These are phyloP conservation scores for Pseudochaenichthys georgianus DNA, from an alignment of 2,797 vertebrate genomes.

Conservation along the genomic window DNA sequence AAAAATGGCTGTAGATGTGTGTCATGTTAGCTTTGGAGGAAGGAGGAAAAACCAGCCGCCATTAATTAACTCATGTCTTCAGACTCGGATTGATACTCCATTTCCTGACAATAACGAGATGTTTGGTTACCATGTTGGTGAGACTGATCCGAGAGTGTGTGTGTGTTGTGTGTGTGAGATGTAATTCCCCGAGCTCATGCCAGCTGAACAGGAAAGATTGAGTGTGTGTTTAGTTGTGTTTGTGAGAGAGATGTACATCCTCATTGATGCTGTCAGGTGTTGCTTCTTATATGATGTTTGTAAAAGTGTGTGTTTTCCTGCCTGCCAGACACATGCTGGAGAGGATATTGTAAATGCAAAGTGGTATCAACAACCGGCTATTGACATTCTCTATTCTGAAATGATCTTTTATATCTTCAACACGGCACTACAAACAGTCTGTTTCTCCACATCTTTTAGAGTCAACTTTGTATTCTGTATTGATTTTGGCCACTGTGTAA, in stretches of 20 bases:
- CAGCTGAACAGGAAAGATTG: constrained; percentile 24
- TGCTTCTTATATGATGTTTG: constrained; percentile 32
- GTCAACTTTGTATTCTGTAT: constrained; percentile 56
- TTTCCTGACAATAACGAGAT: constrained; percentile 38
- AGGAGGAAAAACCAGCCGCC: constrained; percentile 15
- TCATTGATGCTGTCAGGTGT: constrained; percentile 31
- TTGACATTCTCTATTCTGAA: not conserved
- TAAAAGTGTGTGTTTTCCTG: constrained; percentile 3
- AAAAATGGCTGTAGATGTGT: constrained; percentile 68
- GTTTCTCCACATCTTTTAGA: constrained; percentile 1
- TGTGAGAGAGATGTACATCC: constrained; percentile 27
- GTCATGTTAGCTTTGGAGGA: constrained; percentile 31
- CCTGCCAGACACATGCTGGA: not conserved
- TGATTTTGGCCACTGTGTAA: constrained; percentile 51
- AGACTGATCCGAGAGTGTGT: not conserved
- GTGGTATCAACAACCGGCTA: not conserved
- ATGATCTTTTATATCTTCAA: constrained; percentile 18
- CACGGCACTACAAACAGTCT: not conserved
- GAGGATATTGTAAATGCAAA: not conserved
- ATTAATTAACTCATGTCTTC: constrained; percentile 55
- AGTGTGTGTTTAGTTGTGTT: constrained; percentile 31
- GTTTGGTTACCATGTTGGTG: constrained; percentile 39
- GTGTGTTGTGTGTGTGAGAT: constrained; percentile 8
- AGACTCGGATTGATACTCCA: constrained; percentile 52
- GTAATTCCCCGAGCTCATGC: constrained; percentile 22